Base-by-base conservation (phyloP, 2,888 invertebrate species). In the Listrodromus nycthemerus region DNA sequence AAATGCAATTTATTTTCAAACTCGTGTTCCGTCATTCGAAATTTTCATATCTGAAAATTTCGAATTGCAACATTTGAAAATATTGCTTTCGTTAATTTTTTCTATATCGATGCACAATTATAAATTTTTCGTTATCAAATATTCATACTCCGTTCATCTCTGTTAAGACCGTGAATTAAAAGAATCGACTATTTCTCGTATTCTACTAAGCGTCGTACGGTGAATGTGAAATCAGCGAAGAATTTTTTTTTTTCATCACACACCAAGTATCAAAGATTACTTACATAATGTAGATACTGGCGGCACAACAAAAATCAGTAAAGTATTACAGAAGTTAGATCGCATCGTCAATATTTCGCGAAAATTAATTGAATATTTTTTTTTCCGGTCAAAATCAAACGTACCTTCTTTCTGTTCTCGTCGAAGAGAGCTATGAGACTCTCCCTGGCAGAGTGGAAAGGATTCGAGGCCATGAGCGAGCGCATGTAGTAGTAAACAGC, bases 401-500 rank as follows among this genome's bases (percentile, higher is more conserved):
- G 91, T 94, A 97, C 97, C 96, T 97, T 98, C 94, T 97, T 98
- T 71, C 98, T 96, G 89, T 97, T 98, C 94, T 99, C 98, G 93
- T 99, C 98, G 93, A 98, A 98, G 81, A 99, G 94, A 16, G 97
- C 96, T 89, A 97, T 95, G 30, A 99, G 95, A 94, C 97, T 97
- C 94, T 99, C 98, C 88, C 96, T 95, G n/a, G 98, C 98, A 0
- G 98, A 98, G 87, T 96, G 96, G 92, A 98, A 97, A 1, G 98
- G 98, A 95, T 98, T 98, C 58, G 98, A 97, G 80, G 98, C 97
- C 95, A 98, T 97, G 89, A 99, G 94, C 94, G 98, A 98, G 89
- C 99, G 95, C 97, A 98, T 98, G 92, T 98, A 98, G 94, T 97
- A 98, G 94, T 98, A 99, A 6, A 99, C 97, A n/a, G 98, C 98